Percentiles rank a stretch among this genome's conserved stretches.
Evolutionary conservation across 1,140 invertebrate genomes (phyloP).

Genomic region (Heterodera carotae): DNA sequence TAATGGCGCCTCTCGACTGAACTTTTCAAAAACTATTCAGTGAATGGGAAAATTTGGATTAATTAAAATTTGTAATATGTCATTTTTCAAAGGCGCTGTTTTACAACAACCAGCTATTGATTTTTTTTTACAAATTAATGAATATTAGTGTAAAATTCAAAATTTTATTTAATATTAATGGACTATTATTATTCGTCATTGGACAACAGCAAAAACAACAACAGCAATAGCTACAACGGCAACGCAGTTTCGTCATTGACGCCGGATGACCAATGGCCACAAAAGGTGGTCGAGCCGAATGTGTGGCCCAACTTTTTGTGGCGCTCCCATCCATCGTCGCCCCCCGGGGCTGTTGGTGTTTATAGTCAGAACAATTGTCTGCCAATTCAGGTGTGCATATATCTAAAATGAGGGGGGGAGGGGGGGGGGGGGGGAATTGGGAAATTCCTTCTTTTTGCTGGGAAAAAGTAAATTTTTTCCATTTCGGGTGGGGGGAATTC

Average conservation of each 20-base stretch:
- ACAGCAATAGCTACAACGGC: background rate
- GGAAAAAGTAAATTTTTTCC: slow-evolving; percentile 22
- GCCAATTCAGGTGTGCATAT: slow-evolving; percentile 43
- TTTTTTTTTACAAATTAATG: too few species aligned
- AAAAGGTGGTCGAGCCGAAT: slow-evolving; percentile 17
- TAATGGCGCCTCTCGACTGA: too few species aligned
- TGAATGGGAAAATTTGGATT: too few species aligned
- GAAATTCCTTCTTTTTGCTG: background rate
- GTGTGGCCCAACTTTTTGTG: slow-evolving; percentile 52
- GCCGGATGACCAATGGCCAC: slow-evolving; percentile 14
- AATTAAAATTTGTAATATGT: too few species aligned
- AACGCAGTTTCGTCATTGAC: background rate
- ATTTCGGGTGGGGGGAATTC: too few species aligned
- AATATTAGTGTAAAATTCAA: too few species aligned
- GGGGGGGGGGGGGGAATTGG: too few species aligned
- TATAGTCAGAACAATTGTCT: slow-evolving; percentile 37
- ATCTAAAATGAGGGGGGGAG: too few species aligned
- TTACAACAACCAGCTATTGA: too few species aligned
- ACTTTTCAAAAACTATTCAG: too few species aligned
- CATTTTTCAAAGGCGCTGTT: too few species aligned
- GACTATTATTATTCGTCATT: background rate
- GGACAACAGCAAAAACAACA: background rate
- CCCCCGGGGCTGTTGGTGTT: too few species aligned
- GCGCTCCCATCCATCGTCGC: slow-evolving; percentile 34
- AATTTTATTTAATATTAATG: background rate